Evolutionary conservation across 2,888 invertebrate genomes (phyloP).

Genomic region (Ophion slaviceki): DNA sequence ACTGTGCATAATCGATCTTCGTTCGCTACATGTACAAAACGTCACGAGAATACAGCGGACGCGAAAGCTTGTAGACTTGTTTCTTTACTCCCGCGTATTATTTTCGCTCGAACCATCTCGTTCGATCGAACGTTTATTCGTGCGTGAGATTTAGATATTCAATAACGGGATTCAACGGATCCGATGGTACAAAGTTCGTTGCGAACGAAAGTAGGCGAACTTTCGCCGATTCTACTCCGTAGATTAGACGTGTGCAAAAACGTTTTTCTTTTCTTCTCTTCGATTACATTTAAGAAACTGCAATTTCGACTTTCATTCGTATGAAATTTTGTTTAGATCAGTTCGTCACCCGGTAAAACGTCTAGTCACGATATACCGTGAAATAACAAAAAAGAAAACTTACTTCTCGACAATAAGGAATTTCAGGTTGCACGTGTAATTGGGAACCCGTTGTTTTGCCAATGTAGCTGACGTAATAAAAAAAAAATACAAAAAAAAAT

Average conservation of each 20-base stretch:
- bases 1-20: constrained; percentile 25
- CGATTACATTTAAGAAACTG: not conserved
- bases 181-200: constrained; percentile 18
- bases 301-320: not conserved
- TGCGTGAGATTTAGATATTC: not conserved
- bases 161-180: constrained; percentile 1
- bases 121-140: not conserved
- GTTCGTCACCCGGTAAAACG: constrained; percentile 2
- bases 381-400: not conserved
- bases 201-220: not conserved
- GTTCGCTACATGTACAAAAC: constrained; percentile 6
- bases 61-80: not conserved
- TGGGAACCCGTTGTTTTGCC: not conserved
- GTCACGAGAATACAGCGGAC: not conserved
- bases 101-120: not conserved
- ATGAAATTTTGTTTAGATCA: constrained; percentile 3
- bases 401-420: not conserved
- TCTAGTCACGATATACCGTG: not conserved
- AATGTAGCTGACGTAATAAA: not conserved
- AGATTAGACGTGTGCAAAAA: not conserved
- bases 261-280: not conserved
- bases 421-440: not conserved
- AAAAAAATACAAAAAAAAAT: constrained; percentile 19
- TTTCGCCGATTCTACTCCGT: not conserved
- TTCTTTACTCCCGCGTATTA: not conserved